phyloP scores from a whole-genome alignment of 2,113 vertebrate species.

The Nematolebias whitei region DNA sequence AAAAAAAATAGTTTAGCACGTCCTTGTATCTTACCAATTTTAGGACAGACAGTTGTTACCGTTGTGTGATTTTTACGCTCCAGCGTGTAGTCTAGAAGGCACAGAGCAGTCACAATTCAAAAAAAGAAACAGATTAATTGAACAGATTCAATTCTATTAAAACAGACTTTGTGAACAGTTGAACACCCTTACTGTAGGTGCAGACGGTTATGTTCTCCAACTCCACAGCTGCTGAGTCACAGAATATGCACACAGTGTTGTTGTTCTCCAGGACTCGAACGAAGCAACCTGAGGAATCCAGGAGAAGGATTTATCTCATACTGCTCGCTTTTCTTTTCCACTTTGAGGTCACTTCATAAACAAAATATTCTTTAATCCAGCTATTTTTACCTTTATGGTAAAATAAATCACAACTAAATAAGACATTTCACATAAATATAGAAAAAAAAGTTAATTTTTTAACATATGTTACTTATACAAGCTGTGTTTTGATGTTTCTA shows the following conservation, averaged over 20 bases:
- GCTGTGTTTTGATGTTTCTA: too few relatives aligned
- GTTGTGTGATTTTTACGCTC: constrained; percentile 73
- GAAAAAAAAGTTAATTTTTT: too few relatives aligned
- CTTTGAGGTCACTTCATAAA: neutral
- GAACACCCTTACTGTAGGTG: constrained; percentile 78
- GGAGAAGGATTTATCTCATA: constrained; percentile 6
- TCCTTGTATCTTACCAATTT: constrained; percentile 74
- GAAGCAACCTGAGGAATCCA: constrained; percentile 83
- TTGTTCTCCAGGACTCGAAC: constrained; percentile 82
- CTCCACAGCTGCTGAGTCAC: constrained; percentile 77
- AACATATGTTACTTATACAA: too few relatives aligned
- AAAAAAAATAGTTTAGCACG: neutral
- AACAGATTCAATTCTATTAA: neutral
- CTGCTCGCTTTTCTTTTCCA: neutral
- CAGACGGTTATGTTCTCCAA: constrained; percentile 81
- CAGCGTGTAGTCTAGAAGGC: constrained; percentile 62
- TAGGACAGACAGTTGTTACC: constrained; percentile 70
- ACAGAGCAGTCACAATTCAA: neutral
- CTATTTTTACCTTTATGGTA: neutral
- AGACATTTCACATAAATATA: too few relatives aligned
- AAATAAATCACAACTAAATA: neutral
- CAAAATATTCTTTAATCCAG: neutral
- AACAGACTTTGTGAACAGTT: neutral
- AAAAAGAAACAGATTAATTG: neutral
- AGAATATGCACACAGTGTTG: constrained; percentile 84